A percentile compares a stretch with the other conserved stretches of the same genome.
phyloP scores from a whole-genome alignment of 1,140 invertebrate species.

The Solenopsis invicta region DNA sequence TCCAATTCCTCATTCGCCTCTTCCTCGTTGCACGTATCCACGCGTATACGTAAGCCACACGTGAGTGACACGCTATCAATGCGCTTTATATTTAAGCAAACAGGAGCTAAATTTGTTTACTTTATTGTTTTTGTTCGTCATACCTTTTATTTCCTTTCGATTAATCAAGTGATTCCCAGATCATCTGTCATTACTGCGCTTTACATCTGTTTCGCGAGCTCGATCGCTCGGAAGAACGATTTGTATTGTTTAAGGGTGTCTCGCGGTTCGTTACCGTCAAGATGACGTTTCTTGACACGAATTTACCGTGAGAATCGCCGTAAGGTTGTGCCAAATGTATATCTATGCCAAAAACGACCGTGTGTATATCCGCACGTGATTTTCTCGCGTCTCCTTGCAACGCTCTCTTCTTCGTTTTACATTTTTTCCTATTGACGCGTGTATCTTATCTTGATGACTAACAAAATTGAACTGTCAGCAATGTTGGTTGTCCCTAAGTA shows the following conservation, averaged over 20 bases:
- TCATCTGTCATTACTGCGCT: not conserved
- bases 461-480: not conserved
- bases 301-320: not conserved
- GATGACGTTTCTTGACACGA: not conserved
- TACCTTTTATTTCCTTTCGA: not conserved
- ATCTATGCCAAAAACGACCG: not conserved
- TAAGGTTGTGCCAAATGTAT: not conserved
- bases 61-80: slow-evolving; percentile 12
- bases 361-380: not conserved
- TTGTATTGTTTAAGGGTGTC: not conserved
- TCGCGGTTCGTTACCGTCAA: not conserved
- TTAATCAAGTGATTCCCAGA: not conserved
- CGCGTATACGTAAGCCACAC: slow-evolving; percentile 15
- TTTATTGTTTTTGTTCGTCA: not conserved
- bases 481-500: not conserved
- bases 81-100: not conserved
- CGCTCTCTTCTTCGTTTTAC: not conserved
- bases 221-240: not conserved
- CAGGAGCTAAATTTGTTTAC: not conserved
- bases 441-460: slow-evolving; percentile 5
- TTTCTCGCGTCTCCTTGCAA: not conserved
- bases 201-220: not conserved
- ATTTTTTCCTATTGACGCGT: not conserved
- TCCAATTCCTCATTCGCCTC: not conserved
- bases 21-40: not conserved